These are phyloP conservation scores for Phymanthus crucifer DNA, from an alignment of 92 coral and sea anemone species.

Conservation along the genomic window DNA sequence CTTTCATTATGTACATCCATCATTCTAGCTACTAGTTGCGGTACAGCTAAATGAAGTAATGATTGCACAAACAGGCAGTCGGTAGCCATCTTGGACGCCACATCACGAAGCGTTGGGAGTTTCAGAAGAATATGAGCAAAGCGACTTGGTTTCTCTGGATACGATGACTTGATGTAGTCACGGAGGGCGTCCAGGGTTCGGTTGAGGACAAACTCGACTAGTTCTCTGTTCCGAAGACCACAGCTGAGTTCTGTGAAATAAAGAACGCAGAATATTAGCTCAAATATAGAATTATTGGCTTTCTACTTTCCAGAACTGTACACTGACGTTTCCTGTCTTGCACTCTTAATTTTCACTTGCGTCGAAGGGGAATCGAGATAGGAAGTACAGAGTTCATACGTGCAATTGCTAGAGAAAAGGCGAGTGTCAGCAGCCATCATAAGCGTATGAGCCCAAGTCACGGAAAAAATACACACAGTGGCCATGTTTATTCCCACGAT, in stretches of 20 bases:
- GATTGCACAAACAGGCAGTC: constrained; percentile 93
- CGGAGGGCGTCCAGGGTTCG: constrained; percentile 87
- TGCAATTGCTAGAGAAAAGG: too few relatives aligned
- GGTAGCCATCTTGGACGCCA: constrained; percentile 74
- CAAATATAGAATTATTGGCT: constrained; percentile 21
- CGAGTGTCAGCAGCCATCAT: too few relatives aligned
- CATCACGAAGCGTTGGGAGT: constrained; percentile 83
- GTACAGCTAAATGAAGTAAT: constrained; percentile 79
- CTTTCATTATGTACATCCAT: constrained; percentile 38
- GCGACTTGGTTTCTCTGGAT: constrained; percentile 96
- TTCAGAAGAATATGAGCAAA: constrained; percentile 91
- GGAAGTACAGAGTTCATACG: too few relatives aligned
- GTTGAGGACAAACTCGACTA: constrained; percentile 79
- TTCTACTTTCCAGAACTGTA: background rate
- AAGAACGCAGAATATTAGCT: background rate
- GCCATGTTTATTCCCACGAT: too few relatives aligned
- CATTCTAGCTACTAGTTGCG: constrained; percentile 69
- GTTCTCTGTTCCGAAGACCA: constrained; percentile 79
- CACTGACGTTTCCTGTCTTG: too few relatives aligned
- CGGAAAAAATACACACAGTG: too few relatives aligned
- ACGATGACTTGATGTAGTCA: constrained; percentile 89
- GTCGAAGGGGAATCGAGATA: too few relatives aligned
- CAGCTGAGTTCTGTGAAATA: constrained; percentile 62
- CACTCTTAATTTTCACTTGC: too few relatives aligned
- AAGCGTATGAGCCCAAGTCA: too few relatives aligned